phyloP scores from a whole-genome alignment of 2,113 vertebrate genomes.

The Benitochromis conjunctus region DNA sequence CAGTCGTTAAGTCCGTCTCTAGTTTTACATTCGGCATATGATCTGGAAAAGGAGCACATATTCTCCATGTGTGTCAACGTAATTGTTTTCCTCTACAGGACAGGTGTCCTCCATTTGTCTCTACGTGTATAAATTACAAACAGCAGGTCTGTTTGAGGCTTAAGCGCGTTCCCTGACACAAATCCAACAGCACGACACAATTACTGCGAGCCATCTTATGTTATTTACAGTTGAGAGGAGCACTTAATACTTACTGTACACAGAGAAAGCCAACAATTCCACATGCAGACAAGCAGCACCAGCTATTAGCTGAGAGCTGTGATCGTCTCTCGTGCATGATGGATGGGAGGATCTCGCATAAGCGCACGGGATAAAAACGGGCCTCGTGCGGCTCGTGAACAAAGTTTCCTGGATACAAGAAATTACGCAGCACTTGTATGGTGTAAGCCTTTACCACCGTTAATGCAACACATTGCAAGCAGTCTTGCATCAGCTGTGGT shows the following conservation, averaged over 20 bases:
- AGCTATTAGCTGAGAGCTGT: background rate
- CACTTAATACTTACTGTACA: background rate
- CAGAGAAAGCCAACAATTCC: background rate
- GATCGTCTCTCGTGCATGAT: background rate
- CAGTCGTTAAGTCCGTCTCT: background rate
- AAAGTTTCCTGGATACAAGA: background rate
- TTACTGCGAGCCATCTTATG: background rate
- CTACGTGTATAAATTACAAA: background rate
- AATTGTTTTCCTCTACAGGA: background rate
- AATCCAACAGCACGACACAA: background rate
- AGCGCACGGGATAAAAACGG: background rate
- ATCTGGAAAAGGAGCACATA: background rate
- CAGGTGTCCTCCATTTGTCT: background rate
- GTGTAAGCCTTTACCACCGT: background rate
- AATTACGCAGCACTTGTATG: background rate
- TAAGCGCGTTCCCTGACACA: background rate
- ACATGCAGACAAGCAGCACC: background rate
- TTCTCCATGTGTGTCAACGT: background rate
- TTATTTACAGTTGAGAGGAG: background rate
- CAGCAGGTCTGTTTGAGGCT: background rate
- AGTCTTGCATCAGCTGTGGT: conserved; percentile 22
- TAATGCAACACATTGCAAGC: conserved; percentile 27
- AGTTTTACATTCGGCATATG: fast-evolving
- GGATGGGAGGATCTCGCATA: background rate
- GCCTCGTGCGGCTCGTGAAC: background rate